phyloP scores from a whole-genome alignment of 2,888 invertebrate species.

The Rhyacophila evoluta region DNA sequence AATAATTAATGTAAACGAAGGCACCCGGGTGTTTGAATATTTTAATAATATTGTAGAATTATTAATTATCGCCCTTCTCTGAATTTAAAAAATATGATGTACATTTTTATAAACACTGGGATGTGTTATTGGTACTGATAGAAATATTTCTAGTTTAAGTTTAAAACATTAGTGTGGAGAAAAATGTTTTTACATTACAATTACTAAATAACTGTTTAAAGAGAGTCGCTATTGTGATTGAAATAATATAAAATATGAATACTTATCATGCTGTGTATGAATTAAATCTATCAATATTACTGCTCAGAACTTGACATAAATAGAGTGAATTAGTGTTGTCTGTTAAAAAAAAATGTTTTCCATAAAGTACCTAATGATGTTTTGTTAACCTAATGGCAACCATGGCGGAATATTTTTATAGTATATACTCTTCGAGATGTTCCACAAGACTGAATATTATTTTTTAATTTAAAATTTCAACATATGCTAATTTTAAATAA shows the following conservation, averaged over 20 bases:
- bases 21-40: conserved; percentile 6
- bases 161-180: conserved; percentile 35
- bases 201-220: conserved; percentile 34
- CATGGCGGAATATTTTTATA: no score
- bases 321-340: not conserved
- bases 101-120: conserved; percentile 33
- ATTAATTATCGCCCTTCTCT: not conserved
- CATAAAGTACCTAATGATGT: not conserved
- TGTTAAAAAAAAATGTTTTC: not conserved
- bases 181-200: conserved; percentile 35
- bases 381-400: no score
- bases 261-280: conserved; percentile 51
- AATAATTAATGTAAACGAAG: no score
- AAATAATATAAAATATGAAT: conserved; percentile 45
- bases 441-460: no score
- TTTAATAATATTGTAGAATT: not conserved
- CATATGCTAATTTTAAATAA: no score
- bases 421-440: no score
- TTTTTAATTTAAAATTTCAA: no score
- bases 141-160: conserved; percentile 43
- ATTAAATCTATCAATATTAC: conserved; percentile 43
- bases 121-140: conserved; percentile 45
- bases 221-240: conserved; percentile 49
- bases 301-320: conserved; percentile 36
- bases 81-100: not conserved